Evolutionary conservation across 2,113 vertebrate species (phyloP).

Genomic region (Chaetodon trifascialis): DNA sequence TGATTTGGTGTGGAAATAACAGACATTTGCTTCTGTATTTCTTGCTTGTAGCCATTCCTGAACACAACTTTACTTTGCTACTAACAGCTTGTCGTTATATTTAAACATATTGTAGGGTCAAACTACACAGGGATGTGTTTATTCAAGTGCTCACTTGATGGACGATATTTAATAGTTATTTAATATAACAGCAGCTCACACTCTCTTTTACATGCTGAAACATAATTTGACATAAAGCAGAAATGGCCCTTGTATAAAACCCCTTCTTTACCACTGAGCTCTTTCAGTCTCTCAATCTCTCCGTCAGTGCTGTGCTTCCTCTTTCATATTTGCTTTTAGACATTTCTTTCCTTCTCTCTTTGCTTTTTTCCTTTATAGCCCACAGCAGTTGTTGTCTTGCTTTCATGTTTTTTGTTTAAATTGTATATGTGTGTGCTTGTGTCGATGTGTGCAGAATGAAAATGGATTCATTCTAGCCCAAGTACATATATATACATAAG

Average conservation of each 20-base stretch:
- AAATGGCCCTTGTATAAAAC: not conserved
- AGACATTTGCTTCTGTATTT: not conserved
- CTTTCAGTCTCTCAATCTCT: not conserved
- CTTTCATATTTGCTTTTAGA: not conserved
- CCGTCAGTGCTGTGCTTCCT: not conserved
- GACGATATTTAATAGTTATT: slow-evolving; percentile 7
- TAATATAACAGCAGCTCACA: not conserved
- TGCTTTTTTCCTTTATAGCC: slow-evolving; percentile 66
- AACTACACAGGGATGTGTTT: not conserved
- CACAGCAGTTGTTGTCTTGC: not conserved
- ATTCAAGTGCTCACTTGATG: slow-evolving; percentile 33
- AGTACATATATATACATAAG: not conserved
- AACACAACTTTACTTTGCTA: not conserved
- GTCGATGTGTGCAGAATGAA: not conserved
- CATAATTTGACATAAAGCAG: not conserved
- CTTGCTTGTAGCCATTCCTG: not conserved
- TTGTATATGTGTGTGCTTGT: not conserved
- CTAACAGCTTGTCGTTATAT: slow-evolving; percentile 6
- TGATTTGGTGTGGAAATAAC: slow-evolving; percentile 20
- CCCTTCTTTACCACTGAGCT: not conserved
- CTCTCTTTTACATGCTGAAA: slow-evolving; percentile 13
- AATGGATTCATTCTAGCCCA: not conserved
- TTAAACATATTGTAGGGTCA: slow-evolving; percentile 12
- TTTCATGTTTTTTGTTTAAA: not conserved
- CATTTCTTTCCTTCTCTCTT: slow-evolving; percentile 66